Base-by-base conservation (phyloP, 2,888 invertebrate species). In the Morpho achilles region DNA sequence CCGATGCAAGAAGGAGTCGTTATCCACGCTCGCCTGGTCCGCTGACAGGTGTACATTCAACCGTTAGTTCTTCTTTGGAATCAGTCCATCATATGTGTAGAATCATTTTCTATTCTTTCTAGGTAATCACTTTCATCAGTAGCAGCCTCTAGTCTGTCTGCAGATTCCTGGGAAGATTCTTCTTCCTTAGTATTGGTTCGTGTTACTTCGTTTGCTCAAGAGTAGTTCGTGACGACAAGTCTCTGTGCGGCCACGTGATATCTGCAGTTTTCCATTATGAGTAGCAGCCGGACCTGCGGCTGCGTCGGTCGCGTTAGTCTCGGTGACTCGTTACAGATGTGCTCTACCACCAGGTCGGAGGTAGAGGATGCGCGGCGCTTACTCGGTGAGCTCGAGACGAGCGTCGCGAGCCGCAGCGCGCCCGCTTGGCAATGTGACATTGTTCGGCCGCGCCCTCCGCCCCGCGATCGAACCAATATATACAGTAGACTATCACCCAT, bases 301-400 rank as follows among this genome's bases (percentile, higher is more conserved):
- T 93, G 93, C 43, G 72, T 97, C 97, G 75, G 96, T 93, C 5
- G 97, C 98, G 3, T 98, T 98, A 69, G 98, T 91, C 65, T 97
- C 91, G 39, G 98, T 65, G 96, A 96, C 88, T 97, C 98, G 67
- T 94, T 93, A 72, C 96, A 97, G 3, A 97, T 96, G 65, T 95
- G 93, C 77, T 98, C 96, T 32, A 96, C 95, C 8, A 96, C 95
- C 98, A 98, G 98, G 64, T 95, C 98, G 7, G 96, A 93, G 97
- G 97, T 98, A 65, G 96, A 92, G 92, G 97, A 97, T 46, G 16
- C 16, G 1, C 16, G 16, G 98, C 98, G 84, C 98, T 99, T 60
- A 98, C 94, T 57, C 97, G 93, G 67, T 69, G 96, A 97, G 53
- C 98, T 98, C 16, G 96, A 93, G 39, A 96, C 96, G 64, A 98